Evolutionary conservation across 92 coral and sea anemone species (phyloP), one percentile per base, ranked within the genome.

Genomic region (Epizoanthus illoricatus): DNA sequence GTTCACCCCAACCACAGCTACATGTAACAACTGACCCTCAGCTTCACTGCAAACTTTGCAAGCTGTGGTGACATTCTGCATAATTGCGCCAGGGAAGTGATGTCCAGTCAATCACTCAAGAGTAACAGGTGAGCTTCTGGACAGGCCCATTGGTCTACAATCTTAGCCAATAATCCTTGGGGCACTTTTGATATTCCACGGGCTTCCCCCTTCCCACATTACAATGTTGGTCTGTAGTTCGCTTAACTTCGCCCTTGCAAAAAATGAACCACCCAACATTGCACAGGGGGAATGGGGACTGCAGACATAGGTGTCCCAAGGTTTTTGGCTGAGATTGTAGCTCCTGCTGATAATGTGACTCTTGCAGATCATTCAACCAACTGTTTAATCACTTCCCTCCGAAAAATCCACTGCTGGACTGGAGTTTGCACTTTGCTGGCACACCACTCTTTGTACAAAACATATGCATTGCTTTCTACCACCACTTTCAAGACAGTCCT

Each of bases 401-500:
- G 21, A 7, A 59, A 59, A 16, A 15, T 59, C 64, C 64, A 6
- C n/a, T 59, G 64, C 16, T 16, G 64, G n/a, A 59, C 64, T 59
- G 64, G 64, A 5, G 4, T 18, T 7, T 59, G 17, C n/a, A 1
- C 21, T 12, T 57, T 57, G n/a, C 36, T 69, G 13, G 18, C 4
- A 57, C 17, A 57, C 61, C 61, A 57, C 18, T 57, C 61, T 66
- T 57, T 76, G 68, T 56, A 58, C 82, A 78, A 24, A 24, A 78
- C 61, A 58, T 64, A 79, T 43, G 54, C 65, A 65, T 65, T 16
- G 59, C 43, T 65, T 80, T 80, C 67, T 80, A 43, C 74, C 74
- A 64, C 63, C 65, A 80, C 67, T 80, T 80, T n/a, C n/a, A n/a
- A n/a, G 40, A 80, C 67, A 68, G 75, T 66, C 52, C 59, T n/a